phyloP scores from a whole-genome alignment of 1,140 invertebrate species.

The Adoxophyes honmai region DNA sequence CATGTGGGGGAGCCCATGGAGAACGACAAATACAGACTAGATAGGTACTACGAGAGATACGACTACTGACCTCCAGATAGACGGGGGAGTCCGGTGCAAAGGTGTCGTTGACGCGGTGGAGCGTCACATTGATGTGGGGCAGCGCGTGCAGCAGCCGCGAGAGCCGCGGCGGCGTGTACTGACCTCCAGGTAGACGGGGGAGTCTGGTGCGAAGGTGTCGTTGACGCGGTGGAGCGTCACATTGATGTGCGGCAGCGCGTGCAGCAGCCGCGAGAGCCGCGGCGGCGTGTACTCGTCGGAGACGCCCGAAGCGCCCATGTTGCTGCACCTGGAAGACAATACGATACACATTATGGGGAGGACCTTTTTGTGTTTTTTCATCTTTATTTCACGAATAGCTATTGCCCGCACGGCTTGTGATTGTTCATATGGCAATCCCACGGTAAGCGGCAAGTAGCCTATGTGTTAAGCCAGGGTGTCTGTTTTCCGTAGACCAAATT shows the following conservation, averaged over 20 bases:
- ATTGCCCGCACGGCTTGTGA: no score
- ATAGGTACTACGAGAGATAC: no score
- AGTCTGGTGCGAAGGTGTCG: constrained; percentile 92
- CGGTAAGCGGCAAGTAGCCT: no score
- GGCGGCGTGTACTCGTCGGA: constrained; percentile 87
- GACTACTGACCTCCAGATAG: constrained; percentile 91
- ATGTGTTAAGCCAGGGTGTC: no score
- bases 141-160: constrained; percentile 91
- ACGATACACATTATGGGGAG: no score
- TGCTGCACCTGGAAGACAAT: constrained; percentile 40
- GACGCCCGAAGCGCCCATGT: constrained; percentile 62
- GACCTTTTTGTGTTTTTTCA: no score
- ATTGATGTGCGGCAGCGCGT: constrained; percentile 91
- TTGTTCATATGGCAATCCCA: no score
- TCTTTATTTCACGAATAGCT: no score
- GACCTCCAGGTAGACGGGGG: constrained; percentile 94
- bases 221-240: constrained; percentile 93
- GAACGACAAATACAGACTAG: no score
- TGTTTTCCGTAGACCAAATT: no score
- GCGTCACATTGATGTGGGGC: constrained; percentile 92
- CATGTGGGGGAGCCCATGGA: no score
- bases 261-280: constrained; percentile 89
- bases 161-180: constrained; percentile 84
- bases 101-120: constrained; percentile 92
- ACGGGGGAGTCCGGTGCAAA: constrained; percentile 92